These are phyloP conservation scores for Setipinna tenuifilis DNA, from an alignment of 2,797 vertebrate genomes.

Conservation along the genomic window DNA sequence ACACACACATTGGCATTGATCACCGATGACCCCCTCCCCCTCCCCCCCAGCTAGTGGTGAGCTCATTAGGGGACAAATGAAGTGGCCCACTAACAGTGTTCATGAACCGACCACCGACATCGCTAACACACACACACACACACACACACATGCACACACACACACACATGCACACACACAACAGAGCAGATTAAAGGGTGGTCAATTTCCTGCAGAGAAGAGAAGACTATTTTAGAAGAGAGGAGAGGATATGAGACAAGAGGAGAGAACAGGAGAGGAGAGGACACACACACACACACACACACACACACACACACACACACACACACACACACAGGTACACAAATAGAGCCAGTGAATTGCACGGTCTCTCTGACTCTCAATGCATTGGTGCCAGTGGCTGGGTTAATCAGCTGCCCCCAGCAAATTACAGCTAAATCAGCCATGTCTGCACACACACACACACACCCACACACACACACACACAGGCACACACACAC, in stretches of 20 bases:
- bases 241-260: background rate
- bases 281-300: background rate
- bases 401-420: background rate
- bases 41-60: slow-evolving; percentile 20
- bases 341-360: too few relatives aligned
- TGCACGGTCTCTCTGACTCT: background rate
- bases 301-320: too few relatives aligned
- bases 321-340: too few relatives aligned
- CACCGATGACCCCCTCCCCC: slow-evolving; percentile 59
- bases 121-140: slow-evolving; percentile 50
- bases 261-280: background rate
- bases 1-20: slow-evolving; percentile 58
- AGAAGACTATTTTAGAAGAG: background rate
- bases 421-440: background rate
- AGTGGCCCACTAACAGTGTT: slow-evolving; percentile 35
- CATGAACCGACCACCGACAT: slow-evolving; percentile 36
- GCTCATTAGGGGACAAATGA: slow-evolving; percentile 64
- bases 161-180: too few relatives aligned
- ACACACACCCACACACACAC: background rate
- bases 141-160: too few relatives aligned
- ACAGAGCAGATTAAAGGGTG: too few relatives aligned
- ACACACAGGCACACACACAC: background rate
- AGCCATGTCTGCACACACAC: background rate
- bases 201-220: background rate
- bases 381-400: background rate